Evolutionary conservation across 2,797 vertebrate genomes (phyloP), one percentile per base, ranked within the genome.

Genomic region (Malacoctenus gilli): DNA sequence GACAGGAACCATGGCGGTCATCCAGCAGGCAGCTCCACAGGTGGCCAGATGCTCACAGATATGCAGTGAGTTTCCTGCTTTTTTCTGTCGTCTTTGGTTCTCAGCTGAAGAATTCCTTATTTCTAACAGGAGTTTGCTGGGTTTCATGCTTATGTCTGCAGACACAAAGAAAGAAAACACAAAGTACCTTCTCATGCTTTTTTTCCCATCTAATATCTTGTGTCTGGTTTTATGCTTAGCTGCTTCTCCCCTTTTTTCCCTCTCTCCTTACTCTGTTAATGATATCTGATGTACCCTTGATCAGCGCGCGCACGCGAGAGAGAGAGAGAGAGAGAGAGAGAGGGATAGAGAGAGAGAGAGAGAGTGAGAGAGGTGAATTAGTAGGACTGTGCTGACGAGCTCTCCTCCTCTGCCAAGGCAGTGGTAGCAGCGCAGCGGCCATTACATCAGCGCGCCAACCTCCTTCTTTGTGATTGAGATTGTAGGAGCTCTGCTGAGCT

Each of bases 391-490:
- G 88, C 91, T 91, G 84, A 89, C 84, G 73, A 84, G 70, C 71
- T 83, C 75, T 67, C 59, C 77, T 85, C 82, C 77, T 75, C 80
- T 91, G 90, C 88, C 89, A 91, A 87, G 85, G 78, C 78, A 85
- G 78, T 48, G 40, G 82, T 87, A 87, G 79, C 77, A 59, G 40
- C 18, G 19, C 49, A 62, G 60, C 48, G 72, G 84, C 86, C 86
- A 89, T 92, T 89, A 90, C 89, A 85, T 87, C 85, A 84, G 85
- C 79, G 55, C 62, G 39, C 83, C 84, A 79, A 55, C 82, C 83
- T 81, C 84, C 76, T 78, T 84, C 82, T 1, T 85, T 80, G 86
- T 89, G 87, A 92, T 85, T 86, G 83, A 89, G 87, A 86, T 75
- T 75, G 81, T 88, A 76, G 70, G 63, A 79, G 84, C 59, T 76